phyloP scores from a whole-genome alignment of 1,140 invertebrate genomes.

The Lasioglossum baleicum region DNA sequence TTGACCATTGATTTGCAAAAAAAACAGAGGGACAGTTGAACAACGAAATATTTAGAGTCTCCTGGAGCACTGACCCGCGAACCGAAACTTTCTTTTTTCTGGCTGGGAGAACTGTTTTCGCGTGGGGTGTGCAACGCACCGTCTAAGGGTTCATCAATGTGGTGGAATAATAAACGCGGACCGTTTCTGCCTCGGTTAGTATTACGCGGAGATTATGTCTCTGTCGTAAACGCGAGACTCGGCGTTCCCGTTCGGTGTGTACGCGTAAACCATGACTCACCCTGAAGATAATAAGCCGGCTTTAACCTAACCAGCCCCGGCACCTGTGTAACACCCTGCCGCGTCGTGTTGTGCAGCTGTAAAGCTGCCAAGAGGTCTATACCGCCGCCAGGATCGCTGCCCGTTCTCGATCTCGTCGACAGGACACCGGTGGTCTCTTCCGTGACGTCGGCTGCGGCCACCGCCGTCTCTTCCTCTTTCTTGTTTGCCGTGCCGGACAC shows the following conservation, averaged over 20 bases:
- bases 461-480: slow-evolving; percentile 71
- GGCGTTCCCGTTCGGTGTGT: neutral
- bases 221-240: neutral
- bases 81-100: too few species aligned
- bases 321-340: slow-evolving; percentile 81
- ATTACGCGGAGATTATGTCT: neutral
- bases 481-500: slow-evolving; percentile 74
- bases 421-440: slow-evolving; percentile 61
- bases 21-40: too few species aligned
- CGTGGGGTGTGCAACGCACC: too few species aligned
- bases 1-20: too few species aligned
- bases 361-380: slow-evolving; percentile 83
- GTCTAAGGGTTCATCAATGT: too few species aligned
- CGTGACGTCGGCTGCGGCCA: slow-evolving; percentile 52
- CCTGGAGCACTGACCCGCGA: too few species aligned
- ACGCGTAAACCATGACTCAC: slow-evolving; percentile 66
- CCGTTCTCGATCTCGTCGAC: slow-evolving; percentile 66
- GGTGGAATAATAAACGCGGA: too few species aligned
- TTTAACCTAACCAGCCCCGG: slow-evolving; percentile 81
- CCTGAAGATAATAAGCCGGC: slow-evolving; percentile 82
- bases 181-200: too few species aligned
- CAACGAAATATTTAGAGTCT: too few species aligned
- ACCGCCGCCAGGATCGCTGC: slow-evolving; percentile 71
- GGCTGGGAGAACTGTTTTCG: too few species aligned
- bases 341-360: slow-evolving; percentile 82